These are phyloP conservation scores for Irena cyanogastra DNA, from an alignment of 2,113 vertebrate genomes.

Conservation along the genomic window DNA sequence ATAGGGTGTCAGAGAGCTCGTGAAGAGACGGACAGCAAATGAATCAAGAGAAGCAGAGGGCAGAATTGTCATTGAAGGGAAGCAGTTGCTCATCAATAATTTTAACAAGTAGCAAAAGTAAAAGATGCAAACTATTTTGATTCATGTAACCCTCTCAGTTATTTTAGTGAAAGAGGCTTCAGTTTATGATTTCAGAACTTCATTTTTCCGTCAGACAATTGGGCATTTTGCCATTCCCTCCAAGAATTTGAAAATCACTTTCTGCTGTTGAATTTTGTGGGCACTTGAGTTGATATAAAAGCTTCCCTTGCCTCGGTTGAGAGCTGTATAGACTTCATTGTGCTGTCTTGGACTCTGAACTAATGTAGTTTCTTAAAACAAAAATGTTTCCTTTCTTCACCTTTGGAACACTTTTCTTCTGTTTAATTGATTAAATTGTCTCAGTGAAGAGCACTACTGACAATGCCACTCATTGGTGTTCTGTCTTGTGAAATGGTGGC, in stretches of 20 bases:
- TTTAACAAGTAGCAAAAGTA: neutral
- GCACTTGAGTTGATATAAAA: neutral
- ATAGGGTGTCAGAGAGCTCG: neutral
- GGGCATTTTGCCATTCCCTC: neutral
- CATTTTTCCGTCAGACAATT: neutral
- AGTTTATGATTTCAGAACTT: neutral
- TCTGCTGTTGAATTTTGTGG: neutral
- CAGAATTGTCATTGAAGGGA: neutral
- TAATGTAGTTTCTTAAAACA: neutral
- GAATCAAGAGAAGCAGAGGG: neutral
- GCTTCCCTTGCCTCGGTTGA: neutral
- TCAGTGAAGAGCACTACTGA: neutral
- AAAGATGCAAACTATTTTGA: neutral
- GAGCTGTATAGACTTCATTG: neutral
- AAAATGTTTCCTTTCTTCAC: neutral
- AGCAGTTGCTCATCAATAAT: neutral
- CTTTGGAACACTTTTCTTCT: neutral
- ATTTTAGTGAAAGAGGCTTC: neutral
- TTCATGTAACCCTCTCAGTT: neutral
- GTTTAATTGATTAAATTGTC: neutral
- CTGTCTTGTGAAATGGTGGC: neutral
- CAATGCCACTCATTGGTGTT: neutral
- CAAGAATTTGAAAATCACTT: neutral
- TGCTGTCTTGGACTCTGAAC: neutral
- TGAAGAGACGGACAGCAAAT: neutral